Base-by-base conservation (phyloP, 2,797 vertebrate genomes). In the Peromyscus nudipes region DNA sequence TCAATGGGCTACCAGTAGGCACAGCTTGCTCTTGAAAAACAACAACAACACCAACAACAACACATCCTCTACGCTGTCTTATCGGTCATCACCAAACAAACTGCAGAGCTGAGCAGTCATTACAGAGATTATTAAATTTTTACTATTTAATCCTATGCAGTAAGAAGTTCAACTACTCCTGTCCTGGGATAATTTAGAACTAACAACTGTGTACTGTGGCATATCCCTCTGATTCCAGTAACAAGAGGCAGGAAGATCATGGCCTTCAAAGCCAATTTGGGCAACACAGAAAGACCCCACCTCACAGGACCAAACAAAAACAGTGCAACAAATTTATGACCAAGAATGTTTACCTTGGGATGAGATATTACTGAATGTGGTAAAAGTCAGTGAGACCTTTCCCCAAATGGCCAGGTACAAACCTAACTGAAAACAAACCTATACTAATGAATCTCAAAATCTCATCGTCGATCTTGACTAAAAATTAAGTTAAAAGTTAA, bases 371-470 rank as follows among this genome's bases (percentile, higher is more conserved):
- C 13, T 73, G 8, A 79, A 94, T 93, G 91, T 4, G 1, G 21
- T 85, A 49, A 11, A 73, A 64, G 1, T 81, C 87, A 93, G 85
- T n/a, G 34, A 83, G 80, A 85, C 89, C 25, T 76, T 79, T 5
- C 52, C 65, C 4, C 55, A 96, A 88, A 92, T 34, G 94, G 76
- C 37, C 75, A 96, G 81, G 73, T 37, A 90, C 67, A 96, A 97
- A 88, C 31, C 62, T 57, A 87, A 57, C 69, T 19, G 31, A 60
- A 92, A 96, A 94, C 37, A 86, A 91, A 64, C 17, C 52, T 73
- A 69, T 95, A 57, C 79, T 83, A 37, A 96, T 73, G 75, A 71
- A 95, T 87, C 89, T 96, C 73, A 75, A 96, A 95, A 84, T 69
- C 52, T 81, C 0, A 7, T 19, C 87, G 81, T 17, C 71, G 73